Base-by-base conservation (phyloP, 1,140 invertebrate species). In the Elysia chlorotica region DNA sequence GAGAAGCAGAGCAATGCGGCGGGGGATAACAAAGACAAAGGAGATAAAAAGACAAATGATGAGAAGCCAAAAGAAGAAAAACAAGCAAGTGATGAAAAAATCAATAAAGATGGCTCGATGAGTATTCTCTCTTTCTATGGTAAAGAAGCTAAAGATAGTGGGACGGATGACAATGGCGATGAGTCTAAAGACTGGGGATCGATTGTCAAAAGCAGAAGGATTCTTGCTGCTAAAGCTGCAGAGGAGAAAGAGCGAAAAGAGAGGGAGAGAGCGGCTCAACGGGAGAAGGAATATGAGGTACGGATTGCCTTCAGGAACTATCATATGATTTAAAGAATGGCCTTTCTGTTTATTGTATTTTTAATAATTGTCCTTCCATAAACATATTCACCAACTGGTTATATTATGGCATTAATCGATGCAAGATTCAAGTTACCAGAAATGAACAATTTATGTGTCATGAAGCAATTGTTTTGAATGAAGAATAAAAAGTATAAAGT, bases 151-250 rank as follows among this genome's bases (percentile, higher is more conserved):
- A 77, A 78, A 28, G 75, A 28, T n/a, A 69, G 66, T 31, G n/a
- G n/a, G n/a, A n/a, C n/a, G n/a, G n/a, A n/a, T n/a, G n/a, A n/a
- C n/a, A n/a, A n/a, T n/a, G 76, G 67, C 14, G 76, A 75, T 5
- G 79, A 81, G 19, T 68, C 73, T 57, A 76, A 77, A 36, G 78
- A 81, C 68, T 69, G 84, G 28, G 78, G 78, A 3, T 82, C 83
- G 1, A 78, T 81, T 30, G 79, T 87, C 19, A 85, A 84, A 71
- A 65, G 82, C n/a, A 68, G 85, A 10, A 73, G 85, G 30, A 10
- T 81, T 0, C 76, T 77, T 28, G 71, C 83, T 28, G 81, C 82
- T 6, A 77, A 83, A 35, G 80, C 79, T n/a, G 76, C 78, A 5
- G 78, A 75, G 33, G 82, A 84, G 63, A 82, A 79, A 62, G 78